Evolutionary conservation across 2,888 invertebrate genomes (phyloP).

Genomic region (Cheiracanthium punctorium): DNA sequence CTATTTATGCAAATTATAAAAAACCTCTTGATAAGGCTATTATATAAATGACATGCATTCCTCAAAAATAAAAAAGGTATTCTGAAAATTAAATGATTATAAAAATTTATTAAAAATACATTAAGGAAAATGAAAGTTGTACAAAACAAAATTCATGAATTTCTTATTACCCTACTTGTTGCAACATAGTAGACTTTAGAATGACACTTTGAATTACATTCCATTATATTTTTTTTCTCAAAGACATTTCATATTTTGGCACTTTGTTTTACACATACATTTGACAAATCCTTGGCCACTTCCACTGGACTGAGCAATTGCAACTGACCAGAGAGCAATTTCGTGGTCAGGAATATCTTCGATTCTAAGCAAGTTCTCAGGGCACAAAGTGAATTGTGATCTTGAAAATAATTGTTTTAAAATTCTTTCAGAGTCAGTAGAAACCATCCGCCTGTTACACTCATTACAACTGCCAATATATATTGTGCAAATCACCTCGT

Average conservation of each 20-base stretch:
- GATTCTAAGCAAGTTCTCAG: constrained; percentile 30
- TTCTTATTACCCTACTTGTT: constrained; percentile 8
- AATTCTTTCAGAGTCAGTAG: constrained; percentile 11
- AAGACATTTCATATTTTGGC: too few species aligned
- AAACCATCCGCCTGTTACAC: background rate
- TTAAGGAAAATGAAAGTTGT: background rate
- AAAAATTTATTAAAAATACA: background rate
- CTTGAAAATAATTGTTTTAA: constrained; percentile 23
- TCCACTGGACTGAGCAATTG: background rate
- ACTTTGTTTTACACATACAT: constrained; percentile 14
- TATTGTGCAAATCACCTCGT: constrained; percentile 16
- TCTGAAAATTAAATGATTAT: background rate
- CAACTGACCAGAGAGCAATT: too few species aligned
- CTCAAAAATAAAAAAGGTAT: background rate
- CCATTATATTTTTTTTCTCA: constrained; percentile 13
- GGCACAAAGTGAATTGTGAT: constrained; percentile 14
- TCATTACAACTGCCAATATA: constrained; percentile 27
- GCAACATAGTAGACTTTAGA: constrained; percentile 12
- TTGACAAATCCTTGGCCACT: background rate
- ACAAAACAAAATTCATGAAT: too few species aligned
- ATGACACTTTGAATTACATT: constrained; percentile 21
- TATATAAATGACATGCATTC: too few species aligned
- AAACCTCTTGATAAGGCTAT: background rate
- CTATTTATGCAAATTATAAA: background rate
- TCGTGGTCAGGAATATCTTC: constrained; percentile 29